phyloP scores from a whole-genome alignment of 2,797 vertebrate genomes.

The Sternotherus odoratus region DNA sequence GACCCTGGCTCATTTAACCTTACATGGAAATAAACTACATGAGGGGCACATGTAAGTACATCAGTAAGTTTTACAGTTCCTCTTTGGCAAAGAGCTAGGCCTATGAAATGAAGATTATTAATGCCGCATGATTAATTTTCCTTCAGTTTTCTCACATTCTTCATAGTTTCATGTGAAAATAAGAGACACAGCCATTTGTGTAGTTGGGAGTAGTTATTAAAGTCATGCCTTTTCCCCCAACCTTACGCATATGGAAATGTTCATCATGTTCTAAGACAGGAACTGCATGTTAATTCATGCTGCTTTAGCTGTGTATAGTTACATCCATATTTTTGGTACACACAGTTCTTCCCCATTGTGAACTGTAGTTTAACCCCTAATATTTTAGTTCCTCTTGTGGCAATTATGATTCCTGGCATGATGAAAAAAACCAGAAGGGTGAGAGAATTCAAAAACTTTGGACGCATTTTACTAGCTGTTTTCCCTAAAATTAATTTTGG shows the following conservation, averaged over 20 bases:
- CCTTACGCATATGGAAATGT: fast-evolving
- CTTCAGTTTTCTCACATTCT: background rate
- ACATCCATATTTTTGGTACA: background rate
- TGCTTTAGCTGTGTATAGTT: fast-evolving
- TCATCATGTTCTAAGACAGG: background rate
- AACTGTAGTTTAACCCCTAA: background rate
- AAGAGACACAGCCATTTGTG: fast-evolving
- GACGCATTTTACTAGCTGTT: background rate
- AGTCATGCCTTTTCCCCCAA: background rate
- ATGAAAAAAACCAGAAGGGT: slow-evolving; percentile 46
- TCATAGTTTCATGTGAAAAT: background rate
- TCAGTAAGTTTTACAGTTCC: background rate
- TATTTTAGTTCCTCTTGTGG: background rate
- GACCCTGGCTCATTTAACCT: fast-evolving
- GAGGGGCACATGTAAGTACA: fast-evolving
- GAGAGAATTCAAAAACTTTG: slow-evolving; percentile 2
- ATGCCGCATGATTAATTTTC: background rate
- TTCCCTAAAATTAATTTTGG: slow-evolving; percentile 62
- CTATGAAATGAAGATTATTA: background rate
- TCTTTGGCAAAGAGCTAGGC: slow-evolving; percentile 24
- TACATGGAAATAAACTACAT: background rate
- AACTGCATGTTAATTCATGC: fast-evolving
- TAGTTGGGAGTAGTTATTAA: background rate
- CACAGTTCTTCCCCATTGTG: background rate
- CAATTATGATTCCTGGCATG: background rate